Evolutionary conservation across 2,113 vertebrate species (phyloP), one percentile per base, ranked within the genome.

Genomic region (Laterallus jamaicensis): DNA sequence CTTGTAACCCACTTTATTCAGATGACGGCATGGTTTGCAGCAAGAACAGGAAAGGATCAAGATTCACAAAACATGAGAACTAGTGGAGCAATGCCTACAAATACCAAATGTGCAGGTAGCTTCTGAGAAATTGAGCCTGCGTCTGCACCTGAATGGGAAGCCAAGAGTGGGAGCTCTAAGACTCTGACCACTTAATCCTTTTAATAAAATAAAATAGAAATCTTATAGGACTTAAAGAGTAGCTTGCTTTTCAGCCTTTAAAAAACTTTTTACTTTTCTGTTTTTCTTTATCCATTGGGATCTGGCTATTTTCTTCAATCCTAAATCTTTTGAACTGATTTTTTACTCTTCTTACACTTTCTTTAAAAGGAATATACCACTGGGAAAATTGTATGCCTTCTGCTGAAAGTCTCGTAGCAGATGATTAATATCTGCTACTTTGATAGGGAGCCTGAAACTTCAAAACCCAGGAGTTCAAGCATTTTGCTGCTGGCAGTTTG

Each of bases 381-480:
- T 93, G 93, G 93, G 88, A 96, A 92, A 92, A 93, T 59, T 63
- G 58, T 94, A 69, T 92, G 80, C 58, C 69, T 95, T 95, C 80
- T 78, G 74, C 83, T 47, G 40, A 95, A 96, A 88, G 26, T 79
- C 80, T 94, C 9, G 0, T 54, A 69, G 86, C 54, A 91, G 77
- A 84, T 82, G 92, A 95, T 95, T 94, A 93, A 88, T 96, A 96
- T 93, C 85, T 95, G 59, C 59, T 86, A 39, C 87, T 95, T 94
- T 95, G 93, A 95, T 89, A 95, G 89, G 56, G 35, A 95, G 66
- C 59, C 75, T 95, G 86, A 90, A 96, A 93, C 86, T 93, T 97
- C 86, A 94, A 91, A 95, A 93, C 74, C 21, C n/a, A 59, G 58
- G 66, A 93, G 75, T 86, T 96, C 68, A 95, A 93, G 92, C 63